Conservation (phyloP, 2,113 vertebrate species). For the Pimephales promelas region DNA sequence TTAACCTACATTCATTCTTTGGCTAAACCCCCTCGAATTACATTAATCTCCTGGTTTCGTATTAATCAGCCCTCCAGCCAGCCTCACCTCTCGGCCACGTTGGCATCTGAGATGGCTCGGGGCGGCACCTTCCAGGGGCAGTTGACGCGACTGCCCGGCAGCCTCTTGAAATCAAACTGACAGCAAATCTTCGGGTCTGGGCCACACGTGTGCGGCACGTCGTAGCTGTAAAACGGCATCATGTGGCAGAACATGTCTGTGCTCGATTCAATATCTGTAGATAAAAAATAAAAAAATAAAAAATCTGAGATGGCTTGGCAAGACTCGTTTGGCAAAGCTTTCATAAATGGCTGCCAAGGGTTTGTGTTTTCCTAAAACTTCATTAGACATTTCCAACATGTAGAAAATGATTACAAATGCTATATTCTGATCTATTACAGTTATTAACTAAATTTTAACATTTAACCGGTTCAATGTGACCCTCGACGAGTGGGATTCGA, state of each 20-base stretch:
- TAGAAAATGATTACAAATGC: neutral
- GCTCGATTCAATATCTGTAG: slow-evolving; percentile 79
- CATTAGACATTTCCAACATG: slow-evolving; percentile 6
- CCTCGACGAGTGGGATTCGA: no score
- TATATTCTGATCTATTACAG: neutral
- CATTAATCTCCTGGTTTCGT: neutral
- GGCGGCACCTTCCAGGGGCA: slow-evolving; percentile 98
- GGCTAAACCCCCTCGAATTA: neutral
- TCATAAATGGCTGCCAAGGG: neutral
- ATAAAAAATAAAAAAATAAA: neutral
- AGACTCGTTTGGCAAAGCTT: neutral
- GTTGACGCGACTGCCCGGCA: slow-evolving; percentile 93
- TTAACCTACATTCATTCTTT: slow-evolving; percentile 12
- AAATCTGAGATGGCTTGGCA: neutral
- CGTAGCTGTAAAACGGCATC: slow-evolving; percentile 99
- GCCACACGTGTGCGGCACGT: slow-evolving; percentile 94
- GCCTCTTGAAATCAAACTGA: slow-evolving; percentile 97
- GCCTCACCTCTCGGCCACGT: slow-evolving; percentile 90
- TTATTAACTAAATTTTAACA: neutral
- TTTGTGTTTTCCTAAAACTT: neutral
- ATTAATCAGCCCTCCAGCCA: slow-evolving; percentile 31
- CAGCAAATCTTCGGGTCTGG: slow-evolving; percentile 98
- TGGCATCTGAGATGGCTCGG: slow-evolving; percentile 84
- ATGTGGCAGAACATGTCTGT: slow-evolving; percentile 98
- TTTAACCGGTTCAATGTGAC: neutral